phyloP scores from a whole-genome alignment of 1,140 invertebrate genomes.

The Chelonus insularis region DNA sequence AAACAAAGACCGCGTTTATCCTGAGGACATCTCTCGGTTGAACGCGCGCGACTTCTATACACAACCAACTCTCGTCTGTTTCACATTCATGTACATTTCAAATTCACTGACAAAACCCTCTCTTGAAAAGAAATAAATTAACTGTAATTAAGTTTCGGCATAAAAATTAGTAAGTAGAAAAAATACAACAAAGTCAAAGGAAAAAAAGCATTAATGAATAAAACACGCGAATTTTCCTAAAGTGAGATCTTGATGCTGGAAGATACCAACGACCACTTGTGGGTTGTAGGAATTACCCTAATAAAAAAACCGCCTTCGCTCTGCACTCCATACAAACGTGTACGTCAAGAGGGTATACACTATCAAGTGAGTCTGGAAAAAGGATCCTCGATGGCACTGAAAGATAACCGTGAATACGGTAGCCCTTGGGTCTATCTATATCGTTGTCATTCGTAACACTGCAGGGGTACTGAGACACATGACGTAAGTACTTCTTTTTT shows the following conservation, averaged over 20 bases:
- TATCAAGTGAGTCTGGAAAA: conserved; percentile 38
- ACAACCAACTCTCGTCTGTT: conserved; percentile 21
- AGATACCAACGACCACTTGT: conserved; percentile 45
- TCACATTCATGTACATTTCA: not conserved
- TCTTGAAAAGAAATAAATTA: not conserved
- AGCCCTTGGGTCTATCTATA: conserved; percentile 41
- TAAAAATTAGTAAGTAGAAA: no score
- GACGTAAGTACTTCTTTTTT: not conserved
- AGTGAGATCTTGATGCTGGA: conserved; percentile 28
- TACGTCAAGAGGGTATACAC: not conserved
- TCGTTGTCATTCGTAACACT: conserved; percentile 54
- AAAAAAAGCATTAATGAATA: no score
- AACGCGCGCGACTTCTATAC: conserved; percentile 29
- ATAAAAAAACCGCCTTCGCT: conserved; percentile 54
- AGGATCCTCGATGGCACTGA: conserved; percentile 38
- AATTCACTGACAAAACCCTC: not conserved
- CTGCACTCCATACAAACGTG: not conserved
- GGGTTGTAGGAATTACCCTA: conserved; percentile 53
- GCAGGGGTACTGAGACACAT: conserved; percentile 29
- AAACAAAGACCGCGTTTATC: conserved; percentile 59
- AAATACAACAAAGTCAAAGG: no score
- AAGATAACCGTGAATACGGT: conserved; percentile 48
- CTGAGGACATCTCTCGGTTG: conserved; percentile 53
- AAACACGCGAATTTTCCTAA: conserved; percentile 34
- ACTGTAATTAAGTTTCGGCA: no score